A percentile compares a stretch with the other conserved stretches of the same genome.
These are phyloP conservation scores for Nasalis larvatus DNA, from an alignment of 2,113 vertebrate species.

Conservation along the genomic window DNA sequence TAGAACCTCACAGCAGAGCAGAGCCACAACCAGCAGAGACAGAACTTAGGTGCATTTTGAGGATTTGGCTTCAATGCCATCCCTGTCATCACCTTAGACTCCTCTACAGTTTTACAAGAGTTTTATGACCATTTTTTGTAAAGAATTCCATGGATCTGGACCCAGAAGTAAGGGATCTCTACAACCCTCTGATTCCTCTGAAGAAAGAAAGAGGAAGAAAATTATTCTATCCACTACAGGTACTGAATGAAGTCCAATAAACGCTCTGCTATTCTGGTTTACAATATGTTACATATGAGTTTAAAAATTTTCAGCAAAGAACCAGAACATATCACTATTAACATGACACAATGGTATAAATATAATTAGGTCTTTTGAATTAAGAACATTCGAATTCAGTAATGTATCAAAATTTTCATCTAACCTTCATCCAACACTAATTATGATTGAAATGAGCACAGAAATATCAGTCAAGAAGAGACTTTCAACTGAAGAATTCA, in stretches of 20 bases:
- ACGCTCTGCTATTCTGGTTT: not conserved
- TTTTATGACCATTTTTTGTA: not conserved
- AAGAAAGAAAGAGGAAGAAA: not conserved
- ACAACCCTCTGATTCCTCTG: not conserved
- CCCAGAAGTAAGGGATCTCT: not conserved
- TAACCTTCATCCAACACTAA: not conserved
- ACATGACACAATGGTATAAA: not conserved
- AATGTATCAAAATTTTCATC: not conserved
- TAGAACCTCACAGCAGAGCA: not conserved
- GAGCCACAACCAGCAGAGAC: not conserved
- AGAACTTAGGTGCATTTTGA: not conserved
- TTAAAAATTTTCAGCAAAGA: not conserved
- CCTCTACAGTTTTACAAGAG: not conserved
- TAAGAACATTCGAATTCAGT: not conserved
- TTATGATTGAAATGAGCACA: not conserved
- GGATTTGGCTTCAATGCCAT: not conserved
- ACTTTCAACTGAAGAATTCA: not conserved
- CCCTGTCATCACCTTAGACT: not conserved
- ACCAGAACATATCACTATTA: not conserved
- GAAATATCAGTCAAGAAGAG: not conserved
- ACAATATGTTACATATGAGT: not conserved
- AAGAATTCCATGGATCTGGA: not conserved
- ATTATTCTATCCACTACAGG: not conserved
- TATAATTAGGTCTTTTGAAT: not conserved
- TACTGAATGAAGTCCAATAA: not conserved